Evolutionary conservation across 2,797 vertebrate genomes (phyloP).

Genomic region (Austrolebias charrua): DNA sequence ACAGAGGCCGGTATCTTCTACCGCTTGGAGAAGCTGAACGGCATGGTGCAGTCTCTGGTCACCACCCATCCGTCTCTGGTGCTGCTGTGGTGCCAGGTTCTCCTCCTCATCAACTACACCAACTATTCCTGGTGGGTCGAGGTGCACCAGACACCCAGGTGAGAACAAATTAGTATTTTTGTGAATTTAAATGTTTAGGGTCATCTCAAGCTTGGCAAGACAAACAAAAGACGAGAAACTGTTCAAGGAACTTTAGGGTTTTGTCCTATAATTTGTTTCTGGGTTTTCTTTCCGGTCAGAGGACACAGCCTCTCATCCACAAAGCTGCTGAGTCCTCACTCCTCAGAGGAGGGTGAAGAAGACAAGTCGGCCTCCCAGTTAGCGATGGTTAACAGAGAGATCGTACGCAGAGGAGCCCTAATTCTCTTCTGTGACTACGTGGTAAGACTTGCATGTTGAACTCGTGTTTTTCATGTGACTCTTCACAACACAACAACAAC

Average conservation of each 20-base stretch:
- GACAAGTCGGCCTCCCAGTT: constrained; percentile 76
- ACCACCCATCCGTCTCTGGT: constrained; percentile 95
- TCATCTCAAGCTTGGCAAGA: neutral
- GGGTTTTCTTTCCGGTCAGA: constrained; percentile 64
- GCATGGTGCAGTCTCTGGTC: constrained; percentile 86
- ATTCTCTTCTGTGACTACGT: constrained; percentile 99
- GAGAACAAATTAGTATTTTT: constrained; percentile 34
- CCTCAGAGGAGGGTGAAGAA: constrained; percentile 82
- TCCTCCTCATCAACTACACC: constrained; percentile 96
- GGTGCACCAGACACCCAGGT: constrained; percentile 96
- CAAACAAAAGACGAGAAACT: neutral
- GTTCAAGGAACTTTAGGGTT: too few species aligned
- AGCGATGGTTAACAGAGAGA: constrained; percentile 91
- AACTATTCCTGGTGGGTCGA: constrained; percentile 97
- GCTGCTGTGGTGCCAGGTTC: constrained; percentile 97
- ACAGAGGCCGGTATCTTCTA: constrained; percentile 83
- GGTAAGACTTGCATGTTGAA: constrained; percentile 75
- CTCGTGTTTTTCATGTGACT: neutral
- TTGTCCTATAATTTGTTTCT: neutral
- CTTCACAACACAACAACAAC: too few species aligned
- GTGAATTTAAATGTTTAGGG: neutral
- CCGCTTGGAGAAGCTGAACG: constrained; percentile 87
- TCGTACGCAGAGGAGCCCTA: constrained; percentile 92
- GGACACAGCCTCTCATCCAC: constrained; percentile 92
- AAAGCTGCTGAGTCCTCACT: constrained; percentile 88